A percentile compares a stretch with the other conserved stretches of the same genome.
phyloP scores from a whole-genome alignment of 2,797 vertebrate genomes.

The Ctenosaura bakeri region DNA sequence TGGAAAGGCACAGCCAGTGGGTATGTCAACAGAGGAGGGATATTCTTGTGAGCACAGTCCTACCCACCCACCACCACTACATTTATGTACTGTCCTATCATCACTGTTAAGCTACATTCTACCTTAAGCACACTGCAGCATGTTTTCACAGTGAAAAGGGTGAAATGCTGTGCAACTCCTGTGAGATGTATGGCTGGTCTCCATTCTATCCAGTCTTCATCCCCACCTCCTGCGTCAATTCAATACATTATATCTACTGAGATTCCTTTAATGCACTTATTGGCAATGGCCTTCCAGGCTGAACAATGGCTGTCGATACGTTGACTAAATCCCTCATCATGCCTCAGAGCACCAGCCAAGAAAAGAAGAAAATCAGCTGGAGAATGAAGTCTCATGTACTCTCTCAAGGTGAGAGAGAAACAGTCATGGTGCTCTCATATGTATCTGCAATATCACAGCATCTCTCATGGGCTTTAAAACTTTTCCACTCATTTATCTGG shows the following conservation, averaged over 20 bases:
- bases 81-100: not conserved
- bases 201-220: not conserved
- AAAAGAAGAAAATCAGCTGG: not conserved
- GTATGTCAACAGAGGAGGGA: not conserved
- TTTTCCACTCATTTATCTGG: not conserved
- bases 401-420: not conserved
- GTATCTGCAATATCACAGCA: not conserved
- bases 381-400: not conserved
- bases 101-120: not conserved
- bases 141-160: not conserved
- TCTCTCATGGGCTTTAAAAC: not conserved
- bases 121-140: not conserved
- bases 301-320: conserved; percentile 33
- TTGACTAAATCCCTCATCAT: conserved; percentile 18
- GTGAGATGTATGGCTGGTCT: not conserved
- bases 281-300: not conserved
- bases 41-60: not conserved
- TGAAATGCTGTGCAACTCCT: too few relatives aligned
- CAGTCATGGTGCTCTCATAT: too few relatives aligned
- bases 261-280: conserved; percentile 24
- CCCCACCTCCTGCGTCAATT: not conserved
- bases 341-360: not conserved
- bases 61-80: not conserved
- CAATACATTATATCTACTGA: not conserved
- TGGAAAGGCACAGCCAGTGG: not conserved